These are phyloP conservation scores for Liodrosophila aerea DNA, from an alignment of 2,888 invertebrate species.

Conservation along the genomic window DNA sequence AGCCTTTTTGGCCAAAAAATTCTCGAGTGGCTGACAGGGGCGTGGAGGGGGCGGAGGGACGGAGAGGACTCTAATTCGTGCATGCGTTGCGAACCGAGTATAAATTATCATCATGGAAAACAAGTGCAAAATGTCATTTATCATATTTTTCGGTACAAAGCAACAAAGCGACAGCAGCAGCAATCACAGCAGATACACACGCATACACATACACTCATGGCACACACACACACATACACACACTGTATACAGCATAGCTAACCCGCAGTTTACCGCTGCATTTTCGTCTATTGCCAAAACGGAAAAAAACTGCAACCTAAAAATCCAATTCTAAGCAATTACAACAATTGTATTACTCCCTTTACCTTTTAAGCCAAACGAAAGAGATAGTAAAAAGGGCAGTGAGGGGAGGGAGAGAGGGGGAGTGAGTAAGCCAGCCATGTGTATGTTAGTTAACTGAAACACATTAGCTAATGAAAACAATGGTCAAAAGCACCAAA, in stretches of 20 bases:
- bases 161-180: conserved; percentile 34
- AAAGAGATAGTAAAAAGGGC: neutral
- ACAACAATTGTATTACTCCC: conserved; percentile 28
- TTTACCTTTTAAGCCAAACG: too few relatives aligned
- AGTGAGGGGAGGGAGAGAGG: neutral
- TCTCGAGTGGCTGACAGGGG: conserved; percentile 9
- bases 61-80: conserved; percentile 72
- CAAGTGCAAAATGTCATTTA: conserved; percentile 78
- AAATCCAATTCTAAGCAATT: conserved; percentile 48
- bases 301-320: conserved; percentile 26
- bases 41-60: conserved; percentile 7
- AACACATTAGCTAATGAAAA: conserved; percentile 59
- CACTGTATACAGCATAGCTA: conserved; percentile 13
- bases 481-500: conserved; percentile 21
- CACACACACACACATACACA: conserved; percentile 5
- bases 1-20: conserved; percentile 57
- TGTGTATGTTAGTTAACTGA: conserved; percentile 52
- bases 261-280: conserved; percentile 17
- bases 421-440: conserved; percentile 1
- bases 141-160: conserved; percentile 66
- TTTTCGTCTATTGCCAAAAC: conserved; percentile 35
- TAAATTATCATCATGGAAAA: conserved; percentile 77
- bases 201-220: conserved; percentile 13
- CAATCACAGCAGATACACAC: conserved; percentile 43
- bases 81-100: conserved; percentile 65